Percentiles rank a stretch among this genome's conserved stretches.
Conservation (phyloP, 1,140 invertebrate species). For the Charaxes varanes region DNA sequence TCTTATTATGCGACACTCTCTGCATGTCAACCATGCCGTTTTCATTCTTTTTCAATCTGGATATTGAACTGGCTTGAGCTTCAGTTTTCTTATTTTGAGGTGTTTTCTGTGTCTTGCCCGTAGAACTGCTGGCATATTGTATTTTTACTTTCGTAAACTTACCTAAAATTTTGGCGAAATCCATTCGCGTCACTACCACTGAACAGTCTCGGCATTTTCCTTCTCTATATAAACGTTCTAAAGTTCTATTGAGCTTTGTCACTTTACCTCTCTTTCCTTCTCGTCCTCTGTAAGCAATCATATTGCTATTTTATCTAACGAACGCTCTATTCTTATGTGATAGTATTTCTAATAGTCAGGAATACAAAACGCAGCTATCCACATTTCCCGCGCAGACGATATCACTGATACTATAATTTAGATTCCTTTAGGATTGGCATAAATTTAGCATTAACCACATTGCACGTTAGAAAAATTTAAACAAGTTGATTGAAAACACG, state of each 20-base stretch:
- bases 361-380: slow-evolving; percentile 45
- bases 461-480: slow-evolving; percentile 11
- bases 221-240: slow-evolving; percentile 60
- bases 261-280: slow-evolving; percentile 40
- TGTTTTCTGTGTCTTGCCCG: slow-evolving; percentile 38
- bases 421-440: slow-evolving; percentile 16
- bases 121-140: slow-evolving; percentile 55
- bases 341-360: slow-evolving; percentile 18
- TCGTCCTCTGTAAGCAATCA: slow-evolving; percentile 50
- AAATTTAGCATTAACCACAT: slow-evolving; percentile 9
- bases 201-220: slow-evolving; percentile 63
- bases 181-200: slow-evolving; percentile 63
- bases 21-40: slow-evolving; percentile 67
- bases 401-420: slow-evolving; percentile 21
- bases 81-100: slow-evolving; percentile 3
- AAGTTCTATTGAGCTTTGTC: slow-evolving; percentile 42
- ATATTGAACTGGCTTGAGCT: slow-evolving; percentile 28
- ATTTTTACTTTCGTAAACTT: slow-evolving; percentile 69
- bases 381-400: slow-evolving; percentile 71
- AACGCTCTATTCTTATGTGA: slow-evolving; percentile 6
- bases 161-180: slow-evolving; percentile 66
- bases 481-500: slow-evolving; percentile 5
- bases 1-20: slow-evolving; percentile 45
- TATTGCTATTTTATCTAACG: slow-evolving; percentile 20
- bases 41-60: slow-evolving; percentile 58